A percentile compares a stretch with the other conserved stretches of the same genome.
These are phyloP conservation scores for Laticauda laticaudata DNA, from an alignment of 2,113 vertebrate species.

Conservation along the genomic window DNA sequence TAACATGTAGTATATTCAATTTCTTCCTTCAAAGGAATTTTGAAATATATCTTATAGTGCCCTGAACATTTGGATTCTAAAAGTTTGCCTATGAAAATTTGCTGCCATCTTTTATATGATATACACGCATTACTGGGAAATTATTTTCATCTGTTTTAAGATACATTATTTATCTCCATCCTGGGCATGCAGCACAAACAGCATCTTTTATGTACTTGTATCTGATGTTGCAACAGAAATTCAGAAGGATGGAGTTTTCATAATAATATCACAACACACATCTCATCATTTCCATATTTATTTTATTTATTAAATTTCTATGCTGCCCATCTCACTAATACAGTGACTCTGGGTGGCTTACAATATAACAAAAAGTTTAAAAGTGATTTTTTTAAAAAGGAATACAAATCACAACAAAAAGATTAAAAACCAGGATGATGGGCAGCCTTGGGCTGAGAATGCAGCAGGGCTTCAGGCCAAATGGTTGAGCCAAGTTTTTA, in stretches of 20 bases:
- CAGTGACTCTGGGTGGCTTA: too few relatives aligned
- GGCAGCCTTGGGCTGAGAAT: too few relatives aligned
- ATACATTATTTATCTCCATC: not conserved
- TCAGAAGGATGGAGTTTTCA: not conserved
- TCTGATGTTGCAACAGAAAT: not conserved
- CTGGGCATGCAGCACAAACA: not conserved
- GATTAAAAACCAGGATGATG: too few relatives aligned
- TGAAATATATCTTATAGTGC: not conserved
- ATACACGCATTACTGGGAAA: not conserved
- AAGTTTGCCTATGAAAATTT: not conserved
- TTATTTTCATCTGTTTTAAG: not conserved
- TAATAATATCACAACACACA: not conserved
- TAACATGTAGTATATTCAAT: not conserved
- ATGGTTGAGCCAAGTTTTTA: too few relatives aligned
- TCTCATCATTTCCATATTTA: not conserved
- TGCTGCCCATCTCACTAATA: too few relatives aligned
- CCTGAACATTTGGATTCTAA: not conserved
- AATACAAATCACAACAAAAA: too few relatives aligned
- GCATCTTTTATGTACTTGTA: not conserved
- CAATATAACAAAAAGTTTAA: too few relatives aligned
- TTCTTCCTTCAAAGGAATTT: not conserved
- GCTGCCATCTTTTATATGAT: not conserved
- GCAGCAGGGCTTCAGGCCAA: too few relatives aligned
- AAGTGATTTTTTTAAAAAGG: too few relatives aligned
- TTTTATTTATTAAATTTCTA: too few relatives aligned